Percentiles rank a stretch among this genome's conserved stretches.
phyloP scores from a whole-genome alignment of 2,888 invertebrate species.

The Chloroclystis v-ata region DNA sequence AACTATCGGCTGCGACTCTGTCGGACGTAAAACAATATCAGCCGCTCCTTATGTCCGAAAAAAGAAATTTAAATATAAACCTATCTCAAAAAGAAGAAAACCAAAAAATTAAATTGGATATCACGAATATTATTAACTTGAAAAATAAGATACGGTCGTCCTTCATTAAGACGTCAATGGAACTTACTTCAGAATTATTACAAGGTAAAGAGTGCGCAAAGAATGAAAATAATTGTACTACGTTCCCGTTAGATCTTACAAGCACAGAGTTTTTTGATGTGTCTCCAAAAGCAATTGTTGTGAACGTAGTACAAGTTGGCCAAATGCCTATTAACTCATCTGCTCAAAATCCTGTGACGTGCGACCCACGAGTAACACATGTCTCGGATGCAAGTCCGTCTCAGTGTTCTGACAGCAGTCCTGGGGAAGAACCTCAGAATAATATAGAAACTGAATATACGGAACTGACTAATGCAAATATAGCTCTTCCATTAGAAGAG shows the following conservation, averaged over 20 bases:
- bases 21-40: conserved; percentile 77
- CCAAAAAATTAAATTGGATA: conserved; percentile 41
- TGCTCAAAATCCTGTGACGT: conserved; percentile 69
- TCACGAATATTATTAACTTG: conserved; percentile 46
- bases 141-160: conserved; percentile 57
- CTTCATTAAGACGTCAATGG: conserved; percentile 51
- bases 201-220: conserved; percentile 34
- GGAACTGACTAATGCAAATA: conserved; percentile 67
- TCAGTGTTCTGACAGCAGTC: conserved; percentile 61
- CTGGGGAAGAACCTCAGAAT: conserved; percentile 54
- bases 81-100: conserved; percentile 21
- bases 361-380: conserved; percentile 70
- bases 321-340: conserved; percentile 65
- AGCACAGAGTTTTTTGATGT: conserved; percentile 79
- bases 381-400: conserved; percentile 67
- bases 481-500: conserved; percentile 57
- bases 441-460: conserved; percentile 67
- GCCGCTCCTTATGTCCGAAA: conserved; percentile 66
- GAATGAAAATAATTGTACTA: conserved; percentile 16
- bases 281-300: conserved; percentile 52
- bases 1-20: conserved; percentile 78
- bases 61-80: conserved; percentile 29
- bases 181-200: conserved; percentile 42
- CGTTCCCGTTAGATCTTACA: conserved; percentile 35
- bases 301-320: conserved; percentile 80